Evolutionary conservation across 2,113 vertebrate species (phyloP).

Genomic region (Paramisgurnus dabryanus): DNA sequence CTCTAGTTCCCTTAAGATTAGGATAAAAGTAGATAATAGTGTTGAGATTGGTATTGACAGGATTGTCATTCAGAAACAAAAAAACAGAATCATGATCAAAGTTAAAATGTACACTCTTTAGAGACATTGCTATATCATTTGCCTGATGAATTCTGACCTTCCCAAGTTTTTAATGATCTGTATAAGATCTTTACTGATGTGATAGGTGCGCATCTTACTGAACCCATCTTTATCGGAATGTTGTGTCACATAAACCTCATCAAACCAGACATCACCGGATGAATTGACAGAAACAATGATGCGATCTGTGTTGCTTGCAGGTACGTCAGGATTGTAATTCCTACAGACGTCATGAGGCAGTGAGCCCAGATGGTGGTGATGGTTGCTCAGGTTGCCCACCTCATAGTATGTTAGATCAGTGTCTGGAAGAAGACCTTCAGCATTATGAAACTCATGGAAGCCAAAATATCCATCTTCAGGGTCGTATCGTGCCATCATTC

Average conservation of each 20-base stretch:
- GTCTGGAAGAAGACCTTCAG: neutral
- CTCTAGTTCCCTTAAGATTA: too few species aligned
- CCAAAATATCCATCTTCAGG: conserved; percentile 2
- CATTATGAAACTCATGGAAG: conserved; percentile 48
- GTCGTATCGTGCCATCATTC: neutral
- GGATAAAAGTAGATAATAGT: too few species aligned
- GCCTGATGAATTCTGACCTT: too few species aligned
- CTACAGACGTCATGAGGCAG: neutral
- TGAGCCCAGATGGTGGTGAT: accelerated
- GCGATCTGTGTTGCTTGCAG: conserved; percentile 37
- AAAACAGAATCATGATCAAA: too few species aligned
- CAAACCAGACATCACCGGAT: neutral
- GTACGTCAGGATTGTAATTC: neutral
- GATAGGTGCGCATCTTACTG: neutral
- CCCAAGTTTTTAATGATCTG: neutral
- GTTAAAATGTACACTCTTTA: too few species aligned
- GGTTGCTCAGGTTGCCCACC: conserved; percentile 29
- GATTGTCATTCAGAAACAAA: too few species aligned
- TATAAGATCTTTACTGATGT: conserved; percentile 24
- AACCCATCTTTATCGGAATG: neutral
- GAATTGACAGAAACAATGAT: conserved; percentile 15
- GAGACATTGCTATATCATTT: too few species aligned
- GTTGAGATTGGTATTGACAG: too few species aligned
- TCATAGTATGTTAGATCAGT: conserved; percentile 10
- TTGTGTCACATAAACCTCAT: conserved; percentile 27